A percentile compares a stretch with the other conserved stretches of the same genome.
Evolutionary conservation across 1,140 invertebrate species (phyloP).

Genomic region (Drosophila sechellia): DNA sequence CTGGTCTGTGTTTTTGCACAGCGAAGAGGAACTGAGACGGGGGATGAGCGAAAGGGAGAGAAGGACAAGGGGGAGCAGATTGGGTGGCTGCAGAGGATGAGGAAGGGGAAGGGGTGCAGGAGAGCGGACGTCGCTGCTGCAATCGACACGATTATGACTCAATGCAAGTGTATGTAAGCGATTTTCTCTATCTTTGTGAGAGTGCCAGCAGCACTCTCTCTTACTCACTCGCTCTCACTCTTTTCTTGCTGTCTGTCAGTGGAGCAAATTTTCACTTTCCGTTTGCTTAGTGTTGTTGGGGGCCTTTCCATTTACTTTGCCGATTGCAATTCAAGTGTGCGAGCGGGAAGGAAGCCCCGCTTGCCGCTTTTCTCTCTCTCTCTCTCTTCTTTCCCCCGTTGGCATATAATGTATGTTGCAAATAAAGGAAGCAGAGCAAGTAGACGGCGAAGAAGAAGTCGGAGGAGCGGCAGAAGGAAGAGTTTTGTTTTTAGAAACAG

Average conservation of each 20-base stretch:
- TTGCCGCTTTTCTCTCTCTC: neutral
- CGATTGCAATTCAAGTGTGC: conserved; percentile 63
- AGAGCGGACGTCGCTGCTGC: conserved; percentile 53
- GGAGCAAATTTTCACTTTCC: conserved; percentile 83
- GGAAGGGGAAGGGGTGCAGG: conserved; percentile 5
- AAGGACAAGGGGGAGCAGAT: neutral
- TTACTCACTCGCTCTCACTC: conserved; percentile 1
- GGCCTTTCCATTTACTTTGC: conserved; percentile 80
- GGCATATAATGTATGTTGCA: conserved; percentile 62
- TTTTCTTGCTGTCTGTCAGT: conserved; percentile 57
- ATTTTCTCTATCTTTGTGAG: conserved; percentile 17
- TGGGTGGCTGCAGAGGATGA: neutral
- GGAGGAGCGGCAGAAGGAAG: conserved; percentile 68
- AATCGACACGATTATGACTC: conserved; percentile 77
- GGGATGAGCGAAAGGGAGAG: neutral
- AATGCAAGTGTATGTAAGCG: conserved; percentile 73
- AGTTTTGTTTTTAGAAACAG: conserved; percentile 68
- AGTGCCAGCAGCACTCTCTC: conserved; percentile 23
- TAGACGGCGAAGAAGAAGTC: conserved; percentile 33
- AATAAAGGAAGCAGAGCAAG: conserved; percentile 81
- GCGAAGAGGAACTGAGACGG: neutral
- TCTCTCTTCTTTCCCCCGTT: conserved; percentile 1
- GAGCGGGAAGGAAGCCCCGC: conserved; percentile 20
- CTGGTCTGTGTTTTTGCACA: conserved; percentile 17
- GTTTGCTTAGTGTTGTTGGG: conserved; percentile 73